A percentile compares a stretch with the other conserved stretches of the same genome.
Conservation (phyloP, 2,113 vertebrate genomes). For the Ahaetulla prasina region DNA sequence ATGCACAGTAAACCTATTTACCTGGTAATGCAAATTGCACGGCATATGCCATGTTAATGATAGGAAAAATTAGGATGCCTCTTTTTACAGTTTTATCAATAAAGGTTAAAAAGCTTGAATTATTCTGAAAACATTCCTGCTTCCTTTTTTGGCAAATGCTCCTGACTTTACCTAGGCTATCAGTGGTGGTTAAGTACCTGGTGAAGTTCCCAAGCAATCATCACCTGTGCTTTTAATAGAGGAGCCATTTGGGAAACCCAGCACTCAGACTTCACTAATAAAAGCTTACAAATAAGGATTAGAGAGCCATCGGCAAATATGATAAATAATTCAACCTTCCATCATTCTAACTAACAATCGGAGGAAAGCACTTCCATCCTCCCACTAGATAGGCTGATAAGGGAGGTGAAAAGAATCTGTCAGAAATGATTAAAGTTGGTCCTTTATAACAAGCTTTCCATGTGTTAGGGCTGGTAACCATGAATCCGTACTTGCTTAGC, state of each 20-base stretch:
- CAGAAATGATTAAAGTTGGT: conserved; percentile 58
- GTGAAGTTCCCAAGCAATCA: background rate
- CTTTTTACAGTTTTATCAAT: background rate
- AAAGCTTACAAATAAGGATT: conserved; percentile 32
- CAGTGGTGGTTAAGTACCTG: background rate
- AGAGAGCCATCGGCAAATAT: conserved; percentile 44
- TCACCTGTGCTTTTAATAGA: conserved; percentile 26
- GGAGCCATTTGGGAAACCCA: background rate
- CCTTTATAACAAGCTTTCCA: conserved; percentile 55
- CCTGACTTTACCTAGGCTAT: background rate
- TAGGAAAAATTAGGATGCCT: background rate
- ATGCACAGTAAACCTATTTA: background rate
- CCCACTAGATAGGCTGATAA: conserved; percentile 38
- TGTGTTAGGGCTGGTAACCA: conserved; percentile 45
- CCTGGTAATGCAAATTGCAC: background rate
- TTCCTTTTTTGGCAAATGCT: conserved; percentile 9
- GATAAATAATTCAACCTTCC: conserved; percentile 64
- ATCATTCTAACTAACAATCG: conserved; percentile 44
- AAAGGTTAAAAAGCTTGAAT: background rate
- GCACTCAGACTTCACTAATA: conserved; percentile 46
- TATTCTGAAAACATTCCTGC: conserved; percentile 5
- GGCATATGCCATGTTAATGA: background rate
- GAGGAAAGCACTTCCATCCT: conserved; percentile 43
- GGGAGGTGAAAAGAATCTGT: conserved; percentile 51
- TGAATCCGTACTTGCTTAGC: conserved; percentile 59